These are phyloP conservation scores for Zhuqinia jingwanae DNA, from an alignment of 2,888 invertebrate genomes.

Conservation along the genomic window DNA sequence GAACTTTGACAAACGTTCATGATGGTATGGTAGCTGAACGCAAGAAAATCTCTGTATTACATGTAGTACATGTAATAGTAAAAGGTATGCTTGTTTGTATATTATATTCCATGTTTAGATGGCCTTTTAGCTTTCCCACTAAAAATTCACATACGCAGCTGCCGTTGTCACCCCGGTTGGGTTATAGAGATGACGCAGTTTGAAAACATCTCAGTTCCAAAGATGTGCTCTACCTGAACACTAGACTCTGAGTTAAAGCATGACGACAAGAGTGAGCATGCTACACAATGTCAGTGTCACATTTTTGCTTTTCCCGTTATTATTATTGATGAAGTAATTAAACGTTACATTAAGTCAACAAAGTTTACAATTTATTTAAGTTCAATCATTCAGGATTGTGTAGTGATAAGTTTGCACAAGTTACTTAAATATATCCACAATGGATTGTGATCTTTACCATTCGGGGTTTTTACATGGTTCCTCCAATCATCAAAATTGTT, in stretches of 20 bases:
- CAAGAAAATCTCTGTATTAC: neutral
- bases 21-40: slow-evolving; percentile 1
- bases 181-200: slow-evolving; percentile 61
- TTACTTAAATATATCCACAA: slow-evolving; percentile 8
- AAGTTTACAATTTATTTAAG: no score
- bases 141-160: slow-evolving; percentile 40
- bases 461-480: slow-evolving; percentile 53
- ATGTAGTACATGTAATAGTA: neutral
- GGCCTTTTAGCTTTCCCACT: slow-evolving; percentile 10
- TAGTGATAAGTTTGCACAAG: no score
- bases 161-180: slow-evolving; percentile 62
- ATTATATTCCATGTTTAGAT: slow-evolving; percentile 21
- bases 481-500: slow-evolving; percentile 51
- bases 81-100: neutral
- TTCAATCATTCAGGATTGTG: no score
- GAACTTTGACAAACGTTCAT: neutral
- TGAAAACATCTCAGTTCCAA: slow-evolving; percentile 53
- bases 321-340: no score
- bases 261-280: neutral
- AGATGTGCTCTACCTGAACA: slow-evolving; percentile 58
- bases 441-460: slow-evolving; percentile 72
- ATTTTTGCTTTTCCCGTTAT: no score
- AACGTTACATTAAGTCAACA: no score
- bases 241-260: slow-evolving; percentile 33
- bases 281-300: neutral